Base-by-base conservation (phyloP, 2,797 vertebrate genomes). In the Crocidura indochinensis region DNA sequence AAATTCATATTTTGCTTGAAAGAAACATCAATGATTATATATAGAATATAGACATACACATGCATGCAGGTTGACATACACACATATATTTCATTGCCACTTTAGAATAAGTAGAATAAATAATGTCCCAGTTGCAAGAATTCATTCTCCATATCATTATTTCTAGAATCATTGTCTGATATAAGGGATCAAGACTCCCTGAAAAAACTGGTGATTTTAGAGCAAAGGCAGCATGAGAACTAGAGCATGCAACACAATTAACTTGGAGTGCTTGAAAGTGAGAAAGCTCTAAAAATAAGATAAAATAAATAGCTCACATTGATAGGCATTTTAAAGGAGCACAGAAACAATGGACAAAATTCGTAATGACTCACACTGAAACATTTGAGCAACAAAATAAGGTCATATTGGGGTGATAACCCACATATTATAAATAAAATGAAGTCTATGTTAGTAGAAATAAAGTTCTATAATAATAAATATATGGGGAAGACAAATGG, bases 11-110 rank as follows among this genome's bases (percentile, higher is more conserved):
- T 82, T 84, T 84, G 49, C 27, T 91, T 89, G 74, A 78, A 38
- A 69, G 9, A 74, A 76, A 79, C 62, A 87, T 26, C 93, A 49
- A 84, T 72, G 64, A 76, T 71, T 91, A 83, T 49, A 53, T 87
- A 72, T 29, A 49, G 75, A 87, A 92, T 79, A 95, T 87, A 86
- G 90, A 81, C 65, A 73, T 8, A 20, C 75, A 22, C 76, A 47
- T 74, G 74, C 17, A 65, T n/a, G 49, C 17, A 49, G 14, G 31
- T 75, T 71, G 51, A 10, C 27, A 74, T 10, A 64, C 0, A 56
- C 27, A 56, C 3, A 14, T 38, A 10, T 68, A 79, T 78, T 5
- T 20, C 14, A 51, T 38, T 90, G 53, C 82, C 53, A 91, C 38
- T 44, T 82, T 17, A 87, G 71, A 87, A 44, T 15, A 20, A 26